Evolutionary conservation across 2,797 vertebrate genomes (phyloP).

Genomic region (Micrastur ruficollis): DNA sequence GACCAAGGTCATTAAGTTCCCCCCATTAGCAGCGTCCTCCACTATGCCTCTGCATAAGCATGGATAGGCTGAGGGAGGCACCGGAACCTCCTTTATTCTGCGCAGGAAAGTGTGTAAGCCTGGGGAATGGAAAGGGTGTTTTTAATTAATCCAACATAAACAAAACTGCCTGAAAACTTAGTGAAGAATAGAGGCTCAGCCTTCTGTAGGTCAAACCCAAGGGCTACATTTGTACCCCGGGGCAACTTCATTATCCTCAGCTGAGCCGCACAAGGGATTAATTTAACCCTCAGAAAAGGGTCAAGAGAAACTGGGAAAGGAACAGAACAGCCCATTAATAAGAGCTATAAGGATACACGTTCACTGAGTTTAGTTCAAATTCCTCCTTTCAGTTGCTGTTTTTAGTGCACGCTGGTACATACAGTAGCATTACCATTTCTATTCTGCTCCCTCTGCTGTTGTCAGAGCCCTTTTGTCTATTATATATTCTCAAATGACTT

Average conservation of each 20-base stretch:
- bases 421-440: not conserved
- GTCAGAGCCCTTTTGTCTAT: not conserved
- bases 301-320: not conserved
- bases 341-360: not conserved
- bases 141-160: slow-evolving; percentile 50
- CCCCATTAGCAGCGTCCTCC: not conserved
- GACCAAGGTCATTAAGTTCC: not conserved
- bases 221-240: not conserved
- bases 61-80: not conserved
- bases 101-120: not conserved
- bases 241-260: slow-evolving; percentile 42
- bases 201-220: slow-evolving; percentile 32
- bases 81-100: not conserved
- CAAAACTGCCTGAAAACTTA: slow-evolving; percentile 10
- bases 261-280: slow-evolving; percentile 12
- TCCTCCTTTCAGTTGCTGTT: not conserved
- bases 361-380: not conserved
- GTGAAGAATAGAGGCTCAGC: not conserved
- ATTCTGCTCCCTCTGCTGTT: not conserved
- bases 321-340: not conserved
- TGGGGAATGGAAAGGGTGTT: not conserved
- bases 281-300: slow-evolving; percentile 36
- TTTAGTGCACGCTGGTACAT: not conserved
- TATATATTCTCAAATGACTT: not conserved
- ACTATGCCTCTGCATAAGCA: not conserved